Evolutionary conservation across 2,113 vertebrate species (phyloP).

Genomic region (Lamprologus ornatipinnis): DNA sequence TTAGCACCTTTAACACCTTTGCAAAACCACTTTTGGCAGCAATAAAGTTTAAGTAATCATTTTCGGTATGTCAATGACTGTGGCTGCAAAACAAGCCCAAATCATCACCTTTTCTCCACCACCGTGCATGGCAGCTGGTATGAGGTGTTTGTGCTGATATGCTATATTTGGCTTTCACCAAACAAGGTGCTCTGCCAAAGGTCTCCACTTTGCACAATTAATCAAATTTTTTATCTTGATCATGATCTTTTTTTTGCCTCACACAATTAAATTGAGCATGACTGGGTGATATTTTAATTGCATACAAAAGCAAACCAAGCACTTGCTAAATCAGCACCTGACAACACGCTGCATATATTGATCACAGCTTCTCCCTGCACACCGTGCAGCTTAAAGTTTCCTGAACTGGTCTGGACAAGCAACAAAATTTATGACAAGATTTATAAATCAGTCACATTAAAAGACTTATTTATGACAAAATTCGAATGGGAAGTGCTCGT

Average conservation of each 20-base stretch:
- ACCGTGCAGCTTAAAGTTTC: neutral
- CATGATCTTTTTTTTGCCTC: neutral
- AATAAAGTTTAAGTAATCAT: neutral
- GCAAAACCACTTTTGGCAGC: neutral
- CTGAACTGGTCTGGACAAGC: neutral
- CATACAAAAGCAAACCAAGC: neutral
- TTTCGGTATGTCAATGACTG: neutral
- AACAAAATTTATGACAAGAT: neutral
- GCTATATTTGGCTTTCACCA: neutral
- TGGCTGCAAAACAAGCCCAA: neutral
- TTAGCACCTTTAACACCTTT: neutral
- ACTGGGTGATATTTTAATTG: neutral
- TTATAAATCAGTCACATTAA: neutral
- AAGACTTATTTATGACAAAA: neutral
- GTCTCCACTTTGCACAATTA: neutral
- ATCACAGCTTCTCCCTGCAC: neutral
- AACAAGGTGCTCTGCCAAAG: neutral
- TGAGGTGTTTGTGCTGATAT: neutral
- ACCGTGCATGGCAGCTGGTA: neutral
- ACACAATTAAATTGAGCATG: rapidly evolving
- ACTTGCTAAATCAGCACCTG: neutral
- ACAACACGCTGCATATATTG: neutral
- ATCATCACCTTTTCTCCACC: neutral
- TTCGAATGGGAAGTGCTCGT: neutral
- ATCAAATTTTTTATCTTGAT: neutral